Base-by-base conservation (phyloP, 1,140 invertebrate species). In the Drosophila ambigua region DNA sequence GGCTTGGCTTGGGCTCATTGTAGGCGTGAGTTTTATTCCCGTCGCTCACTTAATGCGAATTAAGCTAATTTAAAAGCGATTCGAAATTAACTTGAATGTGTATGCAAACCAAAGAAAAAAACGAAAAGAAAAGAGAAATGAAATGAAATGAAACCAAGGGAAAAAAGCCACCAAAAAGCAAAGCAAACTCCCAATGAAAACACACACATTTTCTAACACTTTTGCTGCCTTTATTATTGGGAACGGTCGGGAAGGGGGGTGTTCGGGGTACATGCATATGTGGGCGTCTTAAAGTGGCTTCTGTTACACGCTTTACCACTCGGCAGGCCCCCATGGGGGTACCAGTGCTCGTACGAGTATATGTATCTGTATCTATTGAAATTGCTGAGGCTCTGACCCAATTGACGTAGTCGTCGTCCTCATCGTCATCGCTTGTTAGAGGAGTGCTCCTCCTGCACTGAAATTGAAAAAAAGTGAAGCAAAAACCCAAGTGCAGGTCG, bases 31-130 rank as follows among this genome's bases (percentile, higher is more conserved):
- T 87, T 88, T 83, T 83, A 87, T 87, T 83, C 79, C 76, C 83
- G 35, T 39, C 35, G 65, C 55, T 81, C 73, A 71, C 65, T 83
- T 83, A 83, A 83, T 83, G 88, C 88, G 88, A 90, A 90, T 90
- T 89, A 90, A 90, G 83, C 78, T 90, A 90, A 90, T 90, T 90
- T 90, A 90, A 90, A 90, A 89, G 69, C 88, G 83, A 90, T 90
- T 90, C 77, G 64, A 85, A 90, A 90, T 90, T 90, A 90, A 90
- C 80, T 90, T 88, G 77, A 88, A 88, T 90, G 82, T 69, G 73
- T 62, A 49, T 63, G 62, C 73, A 68, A 77, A 69, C 43, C 67
- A 64, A 60, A 35, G 5, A 50, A 20, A 24, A 51, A 48, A 61
- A 57, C 43, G 43, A 58, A 51, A 53, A 20, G 48, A 45, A 48